Conservation (phyloP, 2,113 vertebrate species). For the Loxodonta africana region DNA sequence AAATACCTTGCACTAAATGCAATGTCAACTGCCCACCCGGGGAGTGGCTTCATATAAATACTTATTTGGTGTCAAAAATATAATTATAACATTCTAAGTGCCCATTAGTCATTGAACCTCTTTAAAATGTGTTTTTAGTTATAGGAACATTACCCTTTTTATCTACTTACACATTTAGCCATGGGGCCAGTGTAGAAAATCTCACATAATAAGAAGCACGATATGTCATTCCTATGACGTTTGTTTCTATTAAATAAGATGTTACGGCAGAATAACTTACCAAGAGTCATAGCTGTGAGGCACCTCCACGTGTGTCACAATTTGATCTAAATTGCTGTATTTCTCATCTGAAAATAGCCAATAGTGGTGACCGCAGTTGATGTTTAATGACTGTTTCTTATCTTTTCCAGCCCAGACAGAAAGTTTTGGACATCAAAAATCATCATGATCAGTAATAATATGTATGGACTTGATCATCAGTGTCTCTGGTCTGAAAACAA, state of each 20-base stretch:
- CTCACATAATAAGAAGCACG: background rate
- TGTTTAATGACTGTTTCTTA: too few relatives aligned
- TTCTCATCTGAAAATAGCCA: background rate
- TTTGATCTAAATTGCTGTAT: accelerated
- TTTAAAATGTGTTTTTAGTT: background rate
- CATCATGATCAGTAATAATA: accelerated
- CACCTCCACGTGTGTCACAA: accelerated
- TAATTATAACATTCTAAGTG: background rate
- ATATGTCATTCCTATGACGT: background rate
- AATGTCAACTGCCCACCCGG: accelerated
- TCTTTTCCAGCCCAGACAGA: background rate
- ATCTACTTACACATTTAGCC: background rate
- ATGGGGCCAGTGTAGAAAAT: background rate
- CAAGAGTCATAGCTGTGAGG: accelerated
- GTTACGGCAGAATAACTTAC: accelerated
- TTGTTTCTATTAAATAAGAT: background rate
- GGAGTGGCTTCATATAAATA: too few relatives aligned
- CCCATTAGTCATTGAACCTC: background rate
- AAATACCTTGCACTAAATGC: background rate
- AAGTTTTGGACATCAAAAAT: background rate
- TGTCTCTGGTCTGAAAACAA: background rate
- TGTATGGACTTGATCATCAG: accelerated
- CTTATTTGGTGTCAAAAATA: background rate
- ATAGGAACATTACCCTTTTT: background rate
- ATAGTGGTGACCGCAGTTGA: accelerated